Base-by-base conservation (phyloP, 2,888 invertebrate species). In the Dexiosoma caninum region DNA sequence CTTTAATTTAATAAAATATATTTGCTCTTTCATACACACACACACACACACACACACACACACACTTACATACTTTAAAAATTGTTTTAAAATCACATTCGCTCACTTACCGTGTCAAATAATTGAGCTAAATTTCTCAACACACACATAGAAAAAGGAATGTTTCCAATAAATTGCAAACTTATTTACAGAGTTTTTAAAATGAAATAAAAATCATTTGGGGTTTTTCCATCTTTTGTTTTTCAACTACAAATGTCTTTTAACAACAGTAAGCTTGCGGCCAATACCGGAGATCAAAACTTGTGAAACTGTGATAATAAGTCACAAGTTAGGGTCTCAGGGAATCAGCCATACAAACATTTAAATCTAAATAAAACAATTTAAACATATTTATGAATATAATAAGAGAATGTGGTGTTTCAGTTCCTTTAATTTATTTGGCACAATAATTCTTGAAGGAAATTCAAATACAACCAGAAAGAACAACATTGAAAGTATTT, bases 311-410 rank as follows among this genome's bases (percentile, higher is more conserved):
- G 88, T 88, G 87, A 87, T 86, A 85, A 87, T 88, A 89, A 90
- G 90, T 90, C 90, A 90, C 90, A 90, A 90, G 90, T 90, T 90
- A 90, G 90, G 90, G 90, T 90, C 90, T 90, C 90, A 90, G 90
- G 90, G 90, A 90, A 90, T 89, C 89, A 90, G 90, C 90, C 89
- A 88, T 86, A 88, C 90, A 90, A 90, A 90, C 90, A 89, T 88
- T 88, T 87, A 86, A 75, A 74, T 72, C 67, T 77, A 77, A n/a
- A 69, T 14, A 74, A 74, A 77, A 69, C 46, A 75, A 70, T 60
- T 75, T 32, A 69, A 74, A 66, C 35, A 37, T 57, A 46, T 37
- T 42, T 40, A 42, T 46, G 27, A 27, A 27, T 46, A 46, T 40
- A 46, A 44, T 37, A n/a, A n/a, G 32, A 55, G 14, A 42, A 44